A percentile compares a stretch with the other conserved stretches of the same genome.
Conservation (phyloP, 2,113 vertebrate species). For the Vicugna pacos region DNA sequence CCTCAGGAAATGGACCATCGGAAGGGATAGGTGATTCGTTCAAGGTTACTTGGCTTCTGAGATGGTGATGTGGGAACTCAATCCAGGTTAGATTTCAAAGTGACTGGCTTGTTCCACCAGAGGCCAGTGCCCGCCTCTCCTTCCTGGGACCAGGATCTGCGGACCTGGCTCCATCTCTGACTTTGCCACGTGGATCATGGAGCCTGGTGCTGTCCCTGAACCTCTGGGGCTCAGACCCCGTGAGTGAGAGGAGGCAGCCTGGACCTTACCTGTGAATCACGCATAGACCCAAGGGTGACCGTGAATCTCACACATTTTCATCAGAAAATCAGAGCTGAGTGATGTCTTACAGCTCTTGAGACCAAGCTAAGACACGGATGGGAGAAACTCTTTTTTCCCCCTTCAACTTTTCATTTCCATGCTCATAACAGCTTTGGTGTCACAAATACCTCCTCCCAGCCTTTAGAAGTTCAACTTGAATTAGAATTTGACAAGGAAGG, state of each 20-base stretch:
- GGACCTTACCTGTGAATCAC: rapidly evolving
- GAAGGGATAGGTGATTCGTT: rapidly evolving
- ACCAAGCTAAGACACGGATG: rapidly evolving
- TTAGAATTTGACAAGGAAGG: not conserved
- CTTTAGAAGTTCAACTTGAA: constrained; percentile 41
- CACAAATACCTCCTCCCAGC: not conserved
- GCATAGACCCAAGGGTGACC: rapidly evolving
- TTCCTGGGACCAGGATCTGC: not conserved
- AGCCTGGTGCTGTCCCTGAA: not conserved
- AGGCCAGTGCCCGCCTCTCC: rapidly evolving
- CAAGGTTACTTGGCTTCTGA: rapidly evolving
- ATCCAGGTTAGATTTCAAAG: not conserved
- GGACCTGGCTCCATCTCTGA: not conserved
- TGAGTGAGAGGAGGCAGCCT: not conserved
- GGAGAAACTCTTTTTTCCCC: rapidly evolving
- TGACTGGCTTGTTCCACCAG: rapidly evolving
- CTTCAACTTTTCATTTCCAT: not conserved
- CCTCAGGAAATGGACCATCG: too few relatives aligned
- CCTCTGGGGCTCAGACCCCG: not conserved
- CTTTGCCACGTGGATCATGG: rapidly evolving
- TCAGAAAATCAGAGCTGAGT: rapidly evolving
- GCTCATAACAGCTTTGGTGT: not conserved
- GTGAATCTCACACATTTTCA: rapidly evolving
- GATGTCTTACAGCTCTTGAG: rapidly evolving
- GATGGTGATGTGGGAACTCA: rapidly evolving